Evolutionary conservation across 2,113 vertebrate species (phyloP), one percentile per base, ranked within the genome.

Genomic region (Nibea albiflora): DNA sequence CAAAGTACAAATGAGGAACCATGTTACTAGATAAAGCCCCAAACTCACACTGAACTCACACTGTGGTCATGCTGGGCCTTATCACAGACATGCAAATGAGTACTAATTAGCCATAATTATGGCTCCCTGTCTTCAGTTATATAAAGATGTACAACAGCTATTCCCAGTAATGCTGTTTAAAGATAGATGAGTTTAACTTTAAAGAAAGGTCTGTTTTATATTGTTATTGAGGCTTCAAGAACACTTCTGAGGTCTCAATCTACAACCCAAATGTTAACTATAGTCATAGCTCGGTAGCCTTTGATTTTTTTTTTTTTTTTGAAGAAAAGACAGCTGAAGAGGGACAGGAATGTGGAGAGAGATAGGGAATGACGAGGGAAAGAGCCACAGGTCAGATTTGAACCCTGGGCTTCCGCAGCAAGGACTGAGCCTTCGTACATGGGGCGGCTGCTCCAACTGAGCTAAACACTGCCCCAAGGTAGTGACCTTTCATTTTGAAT

Each of bases 71-170:
- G 68, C 68, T 67, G 75, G 39, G 70, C 94, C 96, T 96, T 97
- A 97, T 97, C 96, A 97, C 96, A 97, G 94, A 95, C 95, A 97
- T 97, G 96, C 96, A 97, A 96, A 98, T 96, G 95, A 96, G 95
- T 91, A 93, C 94, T 97, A 96, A 96, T 97, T 97, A 97, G 96
- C 95, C 94, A 95, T 96, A 97, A 96, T 97, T 95, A 97, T 95
- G 95, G 93, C 95, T 96, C 95, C 95, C 94, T 96, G 95, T 96
- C 95, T 96, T 95, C 95, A 94, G 94, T 95, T 95, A 94, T 22
- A 95, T 95, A 95, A 96, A 96, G 54, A 78, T 78, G 69, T 56
- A 54, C 20, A 31, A 42, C 6, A 10, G 3, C 47, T 58, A 96
- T 96, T 95, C 89, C 95, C 96, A 96, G 26, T n/a, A 94, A 94